phyloP scores from a whole-genome alignment of 2,888 invertebrate species.

The Stegophylla sp. region DNA sequence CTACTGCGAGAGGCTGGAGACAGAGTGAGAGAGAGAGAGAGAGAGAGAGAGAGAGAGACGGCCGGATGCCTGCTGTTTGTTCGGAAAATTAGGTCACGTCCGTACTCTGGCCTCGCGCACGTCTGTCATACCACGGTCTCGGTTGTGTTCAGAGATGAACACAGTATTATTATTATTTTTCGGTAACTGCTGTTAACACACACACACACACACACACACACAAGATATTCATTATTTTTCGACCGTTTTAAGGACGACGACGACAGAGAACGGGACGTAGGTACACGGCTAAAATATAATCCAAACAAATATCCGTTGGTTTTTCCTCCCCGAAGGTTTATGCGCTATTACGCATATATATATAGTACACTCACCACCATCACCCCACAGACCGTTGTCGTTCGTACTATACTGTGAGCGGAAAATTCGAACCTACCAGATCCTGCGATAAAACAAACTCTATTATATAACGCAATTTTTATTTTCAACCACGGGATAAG shows the following conservation, averaged over 20 bases:
- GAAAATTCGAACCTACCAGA: too few species aligned
- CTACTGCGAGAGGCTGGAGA: background rate
- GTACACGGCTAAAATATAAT: too few species aligned
- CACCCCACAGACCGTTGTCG: background rate
- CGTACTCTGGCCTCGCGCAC: background rate
- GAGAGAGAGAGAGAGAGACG: background rate
- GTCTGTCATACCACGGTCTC: background rate
- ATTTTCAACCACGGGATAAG: too few species aligned
- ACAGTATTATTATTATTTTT: background rate
- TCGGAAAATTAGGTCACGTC: constrained; percentile 29
- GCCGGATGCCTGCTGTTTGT: constrained; percentile 1
- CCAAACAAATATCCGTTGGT: background rate
- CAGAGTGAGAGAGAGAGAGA: too few species aligned
- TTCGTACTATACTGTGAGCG: too few species aligned
- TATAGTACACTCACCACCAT: too few species aligned
- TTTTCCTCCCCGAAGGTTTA: background rate
- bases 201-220: too few species aligned
- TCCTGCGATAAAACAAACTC: too few species aligned
- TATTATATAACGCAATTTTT: too few species aligned
- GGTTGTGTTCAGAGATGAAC: background rate
- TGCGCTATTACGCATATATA: background rate
- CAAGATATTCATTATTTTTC: too few species aligned
- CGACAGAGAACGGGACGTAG: background rate
- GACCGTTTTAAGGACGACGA: background rate
- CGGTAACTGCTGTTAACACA: background rate